Conservation (phyloP, 2,113 vertebrate species). For the Pelvicachromis taeniatus region DNA sequence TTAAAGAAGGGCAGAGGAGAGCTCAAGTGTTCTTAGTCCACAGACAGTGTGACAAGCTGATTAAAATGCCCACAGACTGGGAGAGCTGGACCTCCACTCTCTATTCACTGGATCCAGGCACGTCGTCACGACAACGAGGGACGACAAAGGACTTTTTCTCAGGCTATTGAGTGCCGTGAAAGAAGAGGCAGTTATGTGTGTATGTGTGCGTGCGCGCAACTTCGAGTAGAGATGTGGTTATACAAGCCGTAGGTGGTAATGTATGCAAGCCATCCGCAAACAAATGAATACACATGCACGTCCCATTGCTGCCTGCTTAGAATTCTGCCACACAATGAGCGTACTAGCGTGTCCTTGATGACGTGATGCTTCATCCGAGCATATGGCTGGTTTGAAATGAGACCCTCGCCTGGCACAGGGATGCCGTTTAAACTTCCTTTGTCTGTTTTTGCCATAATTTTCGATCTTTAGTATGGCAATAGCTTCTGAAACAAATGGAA, state of each 20-base stretch:
- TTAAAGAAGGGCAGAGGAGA: background rate
- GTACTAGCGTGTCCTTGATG: conserved; percentile 27
- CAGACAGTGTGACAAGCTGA: conserved; percentile 62
- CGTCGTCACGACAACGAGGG: conserved; percentile 73
- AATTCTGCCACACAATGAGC: conserved; percentile 61
- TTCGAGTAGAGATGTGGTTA: conserved; percentile 23
- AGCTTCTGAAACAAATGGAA: background rate
- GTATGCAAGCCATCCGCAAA: conserved; percentile 68
- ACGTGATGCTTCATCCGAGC: conserved; percentile 33
- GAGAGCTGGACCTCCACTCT: conserved; percentile 50
- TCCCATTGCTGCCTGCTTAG: conserved; percentile 47
- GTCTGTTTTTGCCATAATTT: background rate
- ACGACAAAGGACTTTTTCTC: conserved; percentile 73
- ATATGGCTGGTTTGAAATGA: conserved; percentile 34
- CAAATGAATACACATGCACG: conserved; percentile 61
- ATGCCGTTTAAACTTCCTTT: conserved; percentile 6
- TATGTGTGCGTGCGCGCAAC: background rate
- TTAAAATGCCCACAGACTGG: conserved; percentile 65
- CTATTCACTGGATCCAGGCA: conserved; percentile 59
- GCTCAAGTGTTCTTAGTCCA: conserved; percentile 26
- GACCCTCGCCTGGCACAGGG: background rate
- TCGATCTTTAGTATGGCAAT: background rate
- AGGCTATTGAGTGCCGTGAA: conserved; percentile 66
- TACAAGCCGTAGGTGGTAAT: conserved; percentile 71
- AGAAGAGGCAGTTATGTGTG: conserved; percentile 57